Evolutionary conservation across 2,797 vertebrate genomes (phyloP), one percentile per base, ranked within the genome.

Genomic region (Falco cherrug): DNA sequence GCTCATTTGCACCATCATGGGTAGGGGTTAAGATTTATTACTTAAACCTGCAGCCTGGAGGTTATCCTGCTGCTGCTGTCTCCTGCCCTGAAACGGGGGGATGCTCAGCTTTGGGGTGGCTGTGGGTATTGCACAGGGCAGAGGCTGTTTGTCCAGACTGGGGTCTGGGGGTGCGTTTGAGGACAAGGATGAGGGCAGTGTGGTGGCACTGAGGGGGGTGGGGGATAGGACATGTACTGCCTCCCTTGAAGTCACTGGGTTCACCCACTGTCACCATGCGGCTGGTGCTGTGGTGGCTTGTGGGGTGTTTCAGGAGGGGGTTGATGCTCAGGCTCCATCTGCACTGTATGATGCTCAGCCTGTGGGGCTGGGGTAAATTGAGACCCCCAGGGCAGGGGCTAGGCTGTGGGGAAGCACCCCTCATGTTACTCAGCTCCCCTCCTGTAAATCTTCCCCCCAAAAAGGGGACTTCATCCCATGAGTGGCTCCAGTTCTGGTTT

Each of bases 11-110:
- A 5, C 1, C 4, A 35, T 74, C 14, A 8, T 20, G 35, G 41
- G 13, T 16, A 7, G 11, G 60, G 39, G 10, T 57, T 24, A 5
- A 45, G 11, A 6, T 65, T 22, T 13, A 25, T 37, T 28, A 16
- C 53, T 53, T 3, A 35, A 39, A 11, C 26, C 50, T 8, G 0
- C 10, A 1, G 9, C 21, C 29, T 25, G 41, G 33, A 33, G 31
- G 4, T 7, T 63, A 37, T 24, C 19, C 79, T 45, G 57, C 39
- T 51, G 51, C 47, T 0, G 1, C 0, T 4, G 24, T 3, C 60
- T 24, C 43, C 35, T 35, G 50, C n/a, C 16, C 47, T 41, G 39
- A 12, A 45, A 28, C 3, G 5, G 15, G 56, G 35, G 7, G 14
- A 8, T 53, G 26, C 29, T 24, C 37, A 0, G 0, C 6, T 4